Base-by-base conservation (phyloP, 2,888 invertebrate species). In the Gastracanthus pulcherrimus region DNA sequence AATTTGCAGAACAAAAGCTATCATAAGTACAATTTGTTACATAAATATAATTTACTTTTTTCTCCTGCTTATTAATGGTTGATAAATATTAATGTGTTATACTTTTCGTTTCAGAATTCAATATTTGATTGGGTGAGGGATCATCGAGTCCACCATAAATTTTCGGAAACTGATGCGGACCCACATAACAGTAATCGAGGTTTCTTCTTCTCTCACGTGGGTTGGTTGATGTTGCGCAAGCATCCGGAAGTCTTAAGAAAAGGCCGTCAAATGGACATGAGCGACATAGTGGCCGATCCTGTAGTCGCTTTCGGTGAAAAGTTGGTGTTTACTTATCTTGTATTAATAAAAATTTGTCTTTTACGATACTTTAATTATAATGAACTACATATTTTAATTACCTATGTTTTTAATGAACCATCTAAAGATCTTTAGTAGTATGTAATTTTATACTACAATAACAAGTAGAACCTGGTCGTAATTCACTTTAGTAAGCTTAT, bases 171-270 rank as follows among this genome's bases (percentile, higher is more conserved):
- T 0, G 93, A 95, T 84, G 97, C 96, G 0, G 97, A 97, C 92
- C 97, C 97, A 0, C 97, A 97, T 89, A 95, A 97, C 89, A 95
- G 95, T 3, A 94, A 94, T 76, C 93, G 97, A 11, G 98, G 98
- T 0, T 98, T 98, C 92, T 97, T 97, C 92, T 98, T 98, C 92
- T 94, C 98, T 0, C 98, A 98, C 89, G 95, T 98, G 45, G 98
- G 98, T 31, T 98, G 98, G 98, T 93, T 98, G 29, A 95, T 96
- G 95, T 94, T 96, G 94, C 94, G 94, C 86, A 98, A 98, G 90
- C 98, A 98, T 90, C 97, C 97, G 0, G 96, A 96, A 80, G 97
- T 98, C 0, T 91, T 95, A 58, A 92, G 92, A 31, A 95, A 95
- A 86, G 98, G 98, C 41, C 93, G 93, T 74, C 94, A 94, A 86